Base-by-base conservation (phyloP, 2,888 invertebrate genomes). In the Stratiomys singularior region DNA sequence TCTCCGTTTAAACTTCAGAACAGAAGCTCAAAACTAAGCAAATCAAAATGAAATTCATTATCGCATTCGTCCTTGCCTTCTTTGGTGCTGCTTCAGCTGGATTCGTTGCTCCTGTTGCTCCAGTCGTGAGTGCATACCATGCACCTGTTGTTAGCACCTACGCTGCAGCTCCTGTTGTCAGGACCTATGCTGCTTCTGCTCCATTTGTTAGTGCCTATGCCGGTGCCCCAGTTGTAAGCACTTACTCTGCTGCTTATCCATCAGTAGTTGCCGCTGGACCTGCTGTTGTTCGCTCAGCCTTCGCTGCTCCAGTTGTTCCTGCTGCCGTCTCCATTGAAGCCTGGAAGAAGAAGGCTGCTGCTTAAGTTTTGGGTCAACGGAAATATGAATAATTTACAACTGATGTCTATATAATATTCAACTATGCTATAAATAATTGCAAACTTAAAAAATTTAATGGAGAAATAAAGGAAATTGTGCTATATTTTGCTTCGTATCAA, bases 321-420 rank as follows among this genome's bases (percentile, higher is more conserved):
- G 52, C 52, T 18, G 52, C 52, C 28, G 52, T n/a, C 5, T 52
- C 18, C 28, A 18, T 52, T n/a, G 56, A 72, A 5, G 52, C 52
- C 52, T 72, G 71, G 71, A 72, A 72, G 71, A 72, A 72, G 71
- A 72, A 72, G 71, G 71, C 71, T 52, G 71, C 71, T n/a, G 71
- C 71, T 28, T 72, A 72, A 56, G 37, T 37, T 37, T 37, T 37
- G 3, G 37, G 3, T 37, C 37, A n/a, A n/a, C n/a, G n/a, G n/a
- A n/a, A n/a, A n/a, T n/a, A n/a, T n/a, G n/a, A n/a, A n/a, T n/a
- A n/a, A n/a, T n/a, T n/a, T n/a, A n/a, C n/a, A n/a, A n/a, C n/a
- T n/a, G n/a, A n/a, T n/a, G n/a, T n/a, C n/a, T n/a, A n/a, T n/a
- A n/a, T n/a, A n/a, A n/a, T n/a, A n/a, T n/a, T n/a, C n/a, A n/a